Evolutionary conservation across 1,140 invertebrate genomes (phyloP), one percentile per base, ranked within the genome.

Genomic region (Homalodisca vitripennis): DNA sequence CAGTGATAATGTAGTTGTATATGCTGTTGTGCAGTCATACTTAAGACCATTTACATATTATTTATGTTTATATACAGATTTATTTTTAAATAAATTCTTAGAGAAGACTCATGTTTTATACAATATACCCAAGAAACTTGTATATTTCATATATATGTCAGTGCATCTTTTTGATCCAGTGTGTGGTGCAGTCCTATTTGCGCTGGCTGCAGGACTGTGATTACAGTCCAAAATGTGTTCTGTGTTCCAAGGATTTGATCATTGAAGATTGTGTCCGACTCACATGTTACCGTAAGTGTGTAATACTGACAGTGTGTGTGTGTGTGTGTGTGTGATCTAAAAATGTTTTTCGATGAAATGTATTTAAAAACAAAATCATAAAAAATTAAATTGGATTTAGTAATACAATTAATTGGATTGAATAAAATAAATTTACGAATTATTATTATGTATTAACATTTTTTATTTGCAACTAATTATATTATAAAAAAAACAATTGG

Each of bases 161-260:
- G 24, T 65, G 27, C 2, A 51, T 31, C 74, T 77, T 74, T 72
- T 71, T 78, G 77, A 84, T 85, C 72, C 80, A 98, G 96, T 99
- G 98, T 80, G 91, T 98, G 72, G 94, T 99, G 41, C 95, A 98
- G 80, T 98, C 96, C 1, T 99, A 99, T 83, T 80, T 98, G 57
- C 89, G 95, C 79, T 99, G 97, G 98, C 84, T 99, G 51, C 92
- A 98, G 83, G 97, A 99, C 79, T 95, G 93, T 79, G 95, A 97
- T 79, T 98, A 96, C 80, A 92, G 95, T 81, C 90, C 94, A 26
- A 87, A 90, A 72, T 99, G 97, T 83, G 86, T 86, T 75, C 81
- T 98, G 14, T 98, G 97, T 79, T 87, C 88, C 29, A 87, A 89
- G 75, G 86, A 87, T 71, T 82, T 98, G 65, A 86, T 84, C 70